phyloP scores from a whole-genome alignment of 2,888 invertebrate species.

The Belgica antarctica region DNA sequence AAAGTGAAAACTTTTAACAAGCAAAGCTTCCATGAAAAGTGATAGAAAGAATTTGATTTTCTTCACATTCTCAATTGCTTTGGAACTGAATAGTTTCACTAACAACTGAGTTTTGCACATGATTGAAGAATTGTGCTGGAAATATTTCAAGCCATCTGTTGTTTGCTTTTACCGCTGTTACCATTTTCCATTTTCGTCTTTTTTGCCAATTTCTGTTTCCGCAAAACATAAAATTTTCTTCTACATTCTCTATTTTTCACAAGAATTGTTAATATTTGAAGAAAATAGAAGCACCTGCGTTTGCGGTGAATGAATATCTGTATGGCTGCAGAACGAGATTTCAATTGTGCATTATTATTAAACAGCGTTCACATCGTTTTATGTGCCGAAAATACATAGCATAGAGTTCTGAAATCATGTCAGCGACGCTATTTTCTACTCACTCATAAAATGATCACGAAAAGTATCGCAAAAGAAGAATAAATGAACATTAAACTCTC shows the following conservation, averaged over 20 bases:
- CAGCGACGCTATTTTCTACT: too few relatives aligned
- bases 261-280: slow-evolving; percentile 11
- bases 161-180: too few relatives aligned
- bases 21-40: too few relatives aligned
- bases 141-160: background rate
- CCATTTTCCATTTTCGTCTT: background rate
- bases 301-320: slow-evolving; percentile 2
- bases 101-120: background rate
- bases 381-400: background rate
- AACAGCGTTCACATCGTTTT: background rate
- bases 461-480: too few relatives aligned
- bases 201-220: background rate
- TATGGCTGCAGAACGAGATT: background rate
- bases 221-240: background rate
- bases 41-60: too few relatives aligned
- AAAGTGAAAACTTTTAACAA: too few relatives aligned
- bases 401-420: too few relatives aligned
- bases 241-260: background rate
- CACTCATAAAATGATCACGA: too few relatives aligned
- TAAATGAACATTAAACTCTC: background rate
- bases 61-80: too few relatives aligned
- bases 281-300: slow-evolving; percentile 34
- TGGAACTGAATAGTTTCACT: too few relatives aligned
- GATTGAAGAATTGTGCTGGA: background rate
- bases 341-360: background rate